Evolutionary conservation across 2,113 vertebrate species (phyloP).

Genomic region (Lampris megalopsis): DNA sequence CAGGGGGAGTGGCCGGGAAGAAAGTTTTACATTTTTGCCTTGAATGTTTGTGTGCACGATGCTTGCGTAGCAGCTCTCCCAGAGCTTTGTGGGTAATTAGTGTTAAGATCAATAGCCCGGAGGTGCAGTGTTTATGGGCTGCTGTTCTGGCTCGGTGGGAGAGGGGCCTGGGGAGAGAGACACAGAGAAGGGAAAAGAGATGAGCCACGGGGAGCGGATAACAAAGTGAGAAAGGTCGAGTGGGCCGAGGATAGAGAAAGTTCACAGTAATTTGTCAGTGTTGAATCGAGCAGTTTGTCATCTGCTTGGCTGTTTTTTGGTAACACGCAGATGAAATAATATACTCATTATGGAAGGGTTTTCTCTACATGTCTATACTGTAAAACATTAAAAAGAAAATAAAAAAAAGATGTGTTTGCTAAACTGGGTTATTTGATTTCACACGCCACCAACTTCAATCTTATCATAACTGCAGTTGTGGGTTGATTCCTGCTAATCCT

Average conservation of each 20-base stretch:
- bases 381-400: conserved; percentile 32
- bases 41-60: conserved; percentile 62
- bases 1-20: conserved; percentile 35
- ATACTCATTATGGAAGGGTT: conserved; percentile 7
- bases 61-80: conserved; percentile 31
- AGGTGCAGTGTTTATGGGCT: conserved; percentile 54
- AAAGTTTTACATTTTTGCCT: conserved; percentile 62
- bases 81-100: conserved; percentile 74
- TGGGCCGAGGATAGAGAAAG: conserved; percentile 20
- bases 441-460: conserved; percentile 23
- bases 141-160: conserved; percentile 36
- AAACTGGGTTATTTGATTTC: conserved; percentile 54
- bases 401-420: conserved; percentile 4
- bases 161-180: conserved; percentile 25
- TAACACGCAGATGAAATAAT: conserved; percentile 32
- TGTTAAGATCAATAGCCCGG: conserved; percentile 62
- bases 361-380: conserved; percentile 31
- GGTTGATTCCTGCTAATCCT: conserved; percentile 68
- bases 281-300: conserved; percentile 1
- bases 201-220: conserved; percentile 22
- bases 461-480: conserved; percentile 31
- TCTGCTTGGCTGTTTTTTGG: conserved; percentile 10
- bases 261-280: conserved; percentile 18
- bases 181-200: conserved; percentile 19
- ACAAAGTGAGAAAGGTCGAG: conserved; percentile 33